A percentile compares a stretch with the other conserved stretches of the same genome.
phyloP scores from a whole-genome alignment of 2,888 invertebrate genomes.

The Apamea monoglypha region DNA sequence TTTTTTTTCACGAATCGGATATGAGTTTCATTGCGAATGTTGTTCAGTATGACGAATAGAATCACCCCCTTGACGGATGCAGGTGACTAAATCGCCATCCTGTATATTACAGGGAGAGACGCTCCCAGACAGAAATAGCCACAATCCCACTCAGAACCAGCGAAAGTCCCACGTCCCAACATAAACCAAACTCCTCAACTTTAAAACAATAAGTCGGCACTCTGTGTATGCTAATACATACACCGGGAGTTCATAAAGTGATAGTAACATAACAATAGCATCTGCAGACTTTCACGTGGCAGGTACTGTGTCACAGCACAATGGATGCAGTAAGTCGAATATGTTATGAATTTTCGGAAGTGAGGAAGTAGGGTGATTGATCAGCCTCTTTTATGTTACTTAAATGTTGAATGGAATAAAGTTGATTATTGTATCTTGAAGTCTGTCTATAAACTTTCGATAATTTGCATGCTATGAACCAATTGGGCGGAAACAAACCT shows the following conservation, averaged over 20 bases:
- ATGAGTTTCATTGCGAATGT: no score
- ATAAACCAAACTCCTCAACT: constrained; percentile 36
- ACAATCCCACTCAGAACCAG: constrained; percentile 8
- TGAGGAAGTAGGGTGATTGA: neutral
- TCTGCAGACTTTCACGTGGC: constrained; percentile 55
- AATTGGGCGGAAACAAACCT: neutral
- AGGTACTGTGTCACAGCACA: constrained; percentile 41
- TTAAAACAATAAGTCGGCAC: constrained; percentile 47
- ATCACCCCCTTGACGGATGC: neutral
- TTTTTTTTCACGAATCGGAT: no score
- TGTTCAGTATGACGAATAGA: neutral
- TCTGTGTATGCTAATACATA: constrained; percentile 54
- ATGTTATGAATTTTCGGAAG: neutral
- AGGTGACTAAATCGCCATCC: neutral
- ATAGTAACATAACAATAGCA: constrained; percentile 61
- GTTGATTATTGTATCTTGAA: neutral
- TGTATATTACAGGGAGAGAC: neutral
- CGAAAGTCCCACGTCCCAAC: constrained; percentile 47
- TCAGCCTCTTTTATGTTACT: constrained; percentile 29
- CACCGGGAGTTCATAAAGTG: constrained; percentile 47
- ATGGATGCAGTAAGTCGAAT: constrained; percentile 27
- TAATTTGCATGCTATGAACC: constrained; percentile 2
- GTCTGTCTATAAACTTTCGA: neutral
- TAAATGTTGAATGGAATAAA: neutral
- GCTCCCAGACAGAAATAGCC: constrained; percentile 20